Base-by-base conservation (phyloP, 2,113 vertebrate species). In the Collichthys lucidus region DNA sequence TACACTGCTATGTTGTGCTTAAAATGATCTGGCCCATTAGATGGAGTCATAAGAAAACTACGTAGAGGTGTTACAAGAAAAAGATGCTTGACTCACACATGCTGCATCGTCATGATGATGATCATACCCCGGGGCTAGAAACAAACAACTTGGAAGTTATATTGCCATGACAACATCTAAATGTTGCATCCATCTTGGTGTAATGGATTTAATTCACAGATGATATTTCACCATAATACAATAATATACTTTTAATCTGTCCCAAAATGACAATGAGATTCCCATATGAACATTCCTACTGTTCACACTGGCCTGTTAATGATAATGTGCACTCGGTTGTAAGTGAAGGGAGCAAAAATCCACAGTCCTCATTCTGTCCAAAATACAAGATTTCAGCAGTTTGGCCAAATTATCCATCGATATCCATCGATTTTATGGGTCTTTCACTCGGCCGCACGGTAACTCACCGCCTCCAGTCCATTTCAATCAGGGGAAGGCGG, bases 111-210 rank as follows among this genome's bases (percentile, higher is more conserved):
- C 17, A 22, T 4, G 12, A 4, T 44, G 5, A 77, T 55, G 35
- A 40, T 40, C 12, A 11, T 40, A 82, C 49, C 50, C 0, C 2
- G 6, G 9, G 42, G 50, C 35, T 1, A 20, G 40, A 31, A 9
- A 69, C 19, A 4, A 24, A 68, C 69, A 40, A 24, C 19, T 55
- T 31, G 44, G 78, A 68, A 65, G 16, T 60, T 52, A 40, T 29
- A 22, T 12, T 84, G 52, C 74, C 17, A 61, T 55, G 82, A 57
- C 82, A 56, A 81, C 63, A 4, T 22, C 20, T 15, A 8, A 73
- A 60, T 3, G 31, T 22, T 44, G 11, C 42, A 49, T 53, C 56
- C 46, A 56, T 42, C 20, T 8, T 22, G 14, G 35, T 64, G 29
- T n/a, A 24, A 19, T 62, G 22, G 31, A 17, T 31, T 24, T 63